Base-by-base conservation (phyloP, 2,888 invertebrate genomes). In the Enchytraeus crypticus region DNA sequence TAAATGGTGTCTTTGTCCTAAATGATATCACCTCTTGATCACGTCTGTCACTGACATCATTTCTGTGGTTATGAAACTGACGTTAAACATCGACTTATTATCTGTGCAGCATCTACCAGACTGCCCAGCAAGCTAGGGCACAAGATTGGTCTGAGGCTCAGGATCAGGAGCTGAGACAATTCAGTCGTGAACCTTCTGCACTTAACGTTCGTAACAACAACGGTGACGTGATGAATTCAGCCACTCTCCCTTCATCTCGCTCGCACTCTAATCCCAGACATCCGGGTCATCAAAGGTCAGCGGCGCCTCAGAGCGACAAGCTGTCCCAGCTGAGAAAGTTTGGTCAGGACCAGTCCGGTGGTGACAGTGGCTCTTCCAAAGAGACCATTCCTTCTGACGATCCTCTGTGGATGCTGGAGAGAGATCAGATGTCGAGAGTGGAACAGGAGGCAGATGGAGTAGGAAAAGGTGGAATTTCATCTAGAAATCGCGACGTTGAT, bases 131-230 rank as follows among this genome's bases (percentile, higher is more conserved):
- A 53, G 30, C 27, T 53, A 8, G 26, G 26, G 14, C 14, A 49
- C 23, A 8, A 2, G 11, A 14, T 30, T 21, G 29, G 21, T 30
- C 30, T 1, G 18, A 1, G n/a, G 32, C 53, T 1, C 55, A 59
- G 32, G 61, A 57, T 23, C 60, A 57, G 23, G 65, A 68, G 46
- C 47, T 68, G n/a, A 30, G 68, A 26, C 65, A 66, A 60, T 67
- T 68, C 46, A 68, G 68, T 51, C 58, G 68, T 11, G 68, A 68
- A 49, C 68, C 68, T 3, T 66, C 68, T 4, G 58, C 46, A 33
- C 8, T 55, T 4, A 61, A 53, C 34, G 30, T 59, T 11, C 23
- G 27, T 23, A 18, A 27, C 18, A 29, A 29, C 23, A 51, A 29
- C 26, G 26, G 21, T n/a, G 29, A 43, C 32, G 45, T 34, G 30